These are phyloP conservation scores for Kradibia gibbosae DNA, from an alignment of 1,140 invertebrate species.

Conservation along the genomic window DNA sequence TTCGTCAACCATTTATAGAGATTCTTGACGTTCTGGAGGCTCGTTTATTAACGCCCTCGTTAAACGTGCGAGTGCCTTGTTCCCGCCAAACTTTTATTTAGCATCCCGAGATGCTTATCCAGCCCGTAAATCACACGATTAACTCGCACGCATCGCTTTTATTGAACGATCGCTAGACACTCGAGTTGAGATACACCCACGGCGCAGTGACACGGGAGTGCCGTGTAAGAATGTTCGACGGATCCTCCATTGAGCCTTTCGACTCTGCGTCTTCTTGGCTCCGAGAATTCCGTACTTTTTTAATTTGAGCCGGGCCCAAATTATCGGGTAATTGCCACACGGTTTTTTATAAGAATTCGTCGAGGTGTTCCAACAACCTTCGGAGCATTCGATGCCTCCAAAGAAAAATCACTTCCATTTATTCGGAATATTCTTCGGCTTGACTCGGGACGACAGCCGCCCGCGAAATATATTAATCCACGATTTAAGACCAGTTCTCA, in stretches of 20 bases:
- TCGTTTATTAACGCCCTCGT: slow-evolving; percentile 8
- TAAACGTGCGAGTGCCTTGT: neutral
- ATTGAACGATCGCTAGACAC: neutral
- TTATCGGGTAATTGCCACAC: neutral
- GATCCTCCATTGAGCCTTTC: no score
- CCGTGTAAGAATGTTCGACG: neutral
- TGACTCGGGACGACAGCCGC: neutral
- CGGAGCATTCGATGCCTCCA: neutral
- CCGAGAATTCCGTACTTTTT: no score
- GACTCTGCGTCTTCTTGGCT: no score
- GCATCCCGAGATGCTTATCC: neutral
- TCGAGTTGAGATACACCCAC: neutral
- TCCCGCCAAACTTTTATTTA: neutral
- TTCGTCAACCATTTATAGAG: no score
- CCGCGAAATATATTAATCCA: neutral
- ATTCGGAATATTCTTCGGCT: neutral
- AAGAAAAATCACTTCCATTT: neutral
- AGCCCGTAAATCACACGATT: neutral
- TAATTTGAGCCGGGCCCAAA: neutral
- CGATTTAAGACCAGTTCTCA: neutral
- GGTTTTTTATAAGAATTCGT: neutral
- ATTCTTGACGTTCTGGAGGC: no score
- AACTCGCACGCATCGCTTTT: neutral
- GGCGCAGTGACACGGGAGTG: no score
- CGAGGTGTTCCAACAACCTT: neutral